Evolutionary conservation across 1,140 invertebrate species (phyloP).

Genomic region (Augochlora pura): DNA sequence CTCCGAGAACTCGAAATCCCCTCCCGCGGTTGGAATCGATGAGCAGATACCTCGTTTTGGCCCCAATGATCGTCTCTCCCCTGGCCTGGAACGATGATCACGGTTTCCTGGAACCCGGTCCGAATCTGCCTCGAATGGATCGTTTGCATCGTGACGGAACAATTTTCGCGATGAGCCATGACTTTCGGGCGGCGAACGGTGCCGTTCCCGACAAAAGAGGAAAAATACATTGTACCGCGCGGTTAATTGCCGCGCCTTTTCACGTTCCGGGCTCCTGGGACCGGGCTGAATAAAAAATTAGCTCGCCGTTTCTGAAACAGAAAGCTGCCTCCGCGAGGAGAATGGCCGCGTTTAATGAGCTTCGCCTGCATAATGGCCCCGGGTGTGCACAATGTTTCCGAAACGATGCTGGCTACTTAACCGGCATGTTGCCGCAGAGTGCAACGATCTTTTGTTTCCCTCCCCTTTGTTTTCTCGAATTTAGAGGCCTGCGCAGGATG

Average conservation of each 20-base stretch:
- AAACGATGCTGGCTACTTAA: too few relatives aligned
- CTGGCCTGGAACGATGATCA: too few relatives aligned
- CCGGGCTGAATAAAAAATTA: conserved; percentile 31
- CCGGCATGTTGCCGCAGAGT: too few relatives aligned
- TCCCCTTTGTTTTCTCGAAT: too few relatives aligned
- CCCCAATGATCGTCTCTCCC: neutral
- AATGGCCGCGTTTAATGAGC: neutral
- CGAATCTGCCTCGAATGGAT: neutral
- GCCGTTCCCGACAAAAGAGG: conserved; percentile 10
- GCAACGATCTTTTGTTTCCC: too few relatives aligned
- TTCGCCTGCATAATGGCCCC: neutral
- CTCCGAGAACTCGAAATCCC: neutral
- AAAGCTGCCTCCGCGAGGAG: neutral
- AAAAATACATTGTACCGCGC: conserved; percentile 23
- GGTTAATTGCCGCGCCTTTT: conserved; percentile 36
- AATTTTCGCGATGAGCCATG: conserved; percentile 35
- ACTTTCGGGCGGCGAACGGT: conserved; percentile 4
- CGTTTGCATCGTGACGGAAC: conserved; percentile 32
- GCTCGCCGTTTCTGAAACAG: neutral
- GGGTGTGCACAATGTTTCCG: neutral
- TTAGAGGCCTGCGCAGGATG: too few relatives aligned
- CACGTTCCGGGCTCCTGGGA: neutral
- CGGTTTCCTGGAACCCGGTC: conserved; percentile 18
- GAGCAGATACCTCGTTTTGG: neutral
- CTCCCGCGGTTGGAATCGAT: neutral